Evolutionary conservation across 2,797 vertebrate species (phyloP).

Genomic region (Oryzias sinensis): DNA sequence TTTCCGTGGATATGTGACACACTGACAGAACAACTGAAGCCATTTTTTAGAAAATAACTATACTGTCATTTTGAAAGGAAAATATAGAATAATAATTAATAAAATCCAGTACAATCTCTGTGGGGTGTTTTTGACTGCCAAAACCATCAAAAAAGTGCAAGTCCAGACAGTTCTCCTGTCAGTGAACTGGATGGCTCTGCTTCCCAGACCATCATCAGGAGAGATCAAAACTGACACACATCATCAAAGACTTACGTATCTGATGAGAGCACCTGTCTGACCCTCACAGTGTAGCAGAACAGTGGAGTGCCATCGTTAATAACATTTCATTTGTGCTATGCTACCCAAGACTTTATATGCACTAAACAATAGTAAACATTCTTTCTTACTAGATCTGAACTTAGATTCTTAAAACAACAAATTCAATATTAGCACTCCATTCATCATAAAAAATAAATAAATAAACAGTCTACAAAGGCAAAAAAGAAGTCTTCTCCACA

Average conservation of each 20-base stretch:
- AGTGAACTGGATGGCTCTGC: conserved; percentile 49
- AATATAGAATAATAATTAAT: too few species aligned
- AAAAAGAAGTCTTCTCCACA: too few species aligned
- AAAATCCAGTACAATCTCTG: background rate
- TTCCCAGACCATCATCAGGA: conserved; percentile 60
- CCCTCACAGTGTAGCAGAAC: conserved; percentile 53
- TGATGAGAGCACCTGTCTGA: conserved; percentile 76
- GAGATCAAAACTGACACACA: conserved; percentile 72
- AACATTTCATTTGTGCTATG: conserved; percentile 51
- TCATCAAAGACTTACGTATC: conserved; percentile 75
- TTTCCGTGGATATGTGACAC: background rate
- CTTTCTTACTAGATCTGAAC: too few species aligned
- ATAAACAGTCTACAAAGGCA: too few species aligned
- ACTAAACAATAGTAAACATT: background rate
- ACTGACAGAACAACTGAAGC: too few species aligned
- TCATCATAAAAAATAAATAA: too few species aligned
- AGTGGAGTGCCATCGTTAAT: conserved; percentile 63
- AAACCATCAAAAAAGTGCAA: conserved; percentile 68
- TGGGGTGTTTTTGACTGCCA: conserved; percentile 29
- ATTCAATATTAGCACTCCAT: too few species aligned
- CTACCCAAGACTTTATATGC: conserved; percentile 9
- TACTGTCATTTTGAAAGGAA: too few species aligned
- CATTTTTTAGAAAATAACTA: too few species aligned
- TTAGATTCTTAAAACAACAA: too few species aligned
- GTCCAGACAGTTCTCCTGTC: conserved; percentile 59